phyloP scores from a whole-genome alignment of 1,140 invertebrate genomes.

The Platyura marginata region DNA sequence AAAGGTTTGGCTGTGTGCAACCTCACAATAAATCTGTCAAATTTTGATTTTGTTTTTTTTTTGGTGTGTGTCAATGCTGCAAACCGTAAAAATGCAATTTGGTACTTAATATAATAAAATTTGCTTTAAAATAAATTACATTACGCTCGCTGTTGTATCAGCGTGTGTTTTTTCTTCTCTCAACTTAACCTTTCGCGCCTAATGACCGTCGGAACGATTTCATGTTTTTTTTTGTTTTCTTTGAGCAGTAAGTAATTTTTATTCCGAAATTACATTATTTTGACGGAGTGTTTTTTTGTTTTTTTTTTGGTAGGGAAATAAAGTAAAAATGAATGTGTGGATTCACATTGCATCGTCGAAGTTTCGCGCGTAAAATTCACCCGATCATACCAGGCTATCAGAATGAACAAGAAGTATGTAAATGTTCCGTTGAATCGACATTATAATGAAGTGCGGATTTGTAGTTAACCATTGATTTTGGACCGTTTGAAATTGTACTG shows the following conservation, averaged over 20 bases:
- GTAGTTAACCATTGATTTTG: too few relatives aligned
- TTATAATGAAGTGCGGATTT: too few relatives aligned
- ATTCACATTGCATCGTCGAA: constrained; percentile 2
- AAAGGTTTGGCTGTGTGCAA: background rate
- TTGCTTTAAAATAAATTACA: too few relatives aligned
- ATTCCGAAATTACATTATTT: too few relatives aligned
- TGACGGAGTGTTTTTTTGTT: too few relatives aligned
- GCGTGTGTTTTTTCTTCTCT: background rate
- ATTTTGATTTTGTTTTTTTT: background rate
- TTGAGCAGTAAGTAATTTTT: too few relatives aligned
- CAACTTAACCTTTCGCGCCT: background rate
- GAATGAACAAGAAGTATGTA: too few relatives aligned
- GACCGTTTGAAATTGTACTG: too few relatives aligned
- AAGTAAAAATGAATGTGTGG: background rate
- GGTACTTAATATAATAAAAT: background rate
- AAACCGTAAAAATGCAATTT: background rate
- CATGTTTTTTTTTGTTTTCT: too few relatives aligned
- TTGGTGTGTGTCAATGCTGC: background rate
- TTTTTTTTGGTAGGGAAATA: too few relatives aligned
- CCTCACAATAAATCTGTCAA: background rate
- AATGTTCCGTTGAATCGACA: too few relatives aligned
- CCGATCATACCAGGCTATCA: constrained; percentile 18
- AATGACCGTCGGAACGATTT: background rate
- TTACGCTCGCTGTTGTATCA: too few relatives aligned
- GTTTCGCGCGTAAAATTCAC: constrained; percentile 23